Conservation (phyloP, 2,113 vertebrate genomes). For the Alectura lathami region DNA sequence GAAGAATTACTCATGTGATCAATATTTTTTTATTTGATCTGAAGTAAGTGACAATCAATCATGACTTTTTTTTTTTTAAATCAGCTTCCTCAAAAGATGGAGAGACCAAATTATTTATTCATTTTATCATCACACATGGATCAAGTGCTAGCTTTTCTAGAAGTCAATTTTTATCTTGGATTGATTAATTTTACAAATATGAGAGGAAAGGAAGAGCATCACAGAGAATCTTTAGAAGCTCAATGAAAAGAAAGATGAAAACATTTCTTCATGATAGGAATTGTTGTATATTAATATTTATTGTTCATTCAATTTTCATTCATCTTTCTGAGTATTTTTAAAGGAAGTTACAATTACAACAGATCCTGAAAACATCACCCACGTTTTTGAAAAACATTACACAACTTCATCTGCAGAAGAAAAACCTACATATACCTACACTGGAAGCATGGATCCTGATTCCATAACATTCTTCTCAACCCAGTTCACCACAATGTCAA, state of each 20-base stretch:
- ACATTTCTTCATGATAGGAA: neutral
- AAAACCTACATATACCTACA: neutral
- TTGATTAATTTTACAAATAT: conserved; percentile 11
- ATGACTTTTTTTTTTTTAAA: neutral
- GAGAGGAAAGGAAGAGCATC: neutral
- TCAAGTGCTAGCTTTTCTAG: neutral
- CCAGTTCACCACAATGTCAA: neutral
- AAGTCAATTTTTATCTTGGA: neutral
- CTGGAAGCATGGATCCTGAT: neutral
- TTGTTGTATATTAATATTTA: neutral
- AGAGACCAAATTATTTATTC: neutral
- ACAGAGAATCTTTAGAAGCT: neutral
- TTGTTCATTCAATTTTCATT: neutral
- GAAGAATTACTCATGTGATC: neutral
- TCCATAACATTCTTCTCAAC: neutral
- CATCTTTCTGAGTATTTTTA: neutral
- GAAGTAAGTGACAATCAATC: neutral
- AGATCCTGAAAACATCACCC: neutral
- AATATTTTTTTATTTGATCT: neutral
- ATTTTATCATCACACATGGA: neutral
- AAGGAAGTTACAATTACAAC: neutral
- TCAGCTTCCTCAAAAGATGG: neutral
- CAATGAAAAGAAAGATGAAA: neutral
- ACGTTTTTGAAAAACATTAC: neutral
- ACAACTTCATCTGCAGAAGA: neutral